Conservation (phyloP, 2,797 vertebrate genomes). For the Glyptemys insculpta region DNA sequence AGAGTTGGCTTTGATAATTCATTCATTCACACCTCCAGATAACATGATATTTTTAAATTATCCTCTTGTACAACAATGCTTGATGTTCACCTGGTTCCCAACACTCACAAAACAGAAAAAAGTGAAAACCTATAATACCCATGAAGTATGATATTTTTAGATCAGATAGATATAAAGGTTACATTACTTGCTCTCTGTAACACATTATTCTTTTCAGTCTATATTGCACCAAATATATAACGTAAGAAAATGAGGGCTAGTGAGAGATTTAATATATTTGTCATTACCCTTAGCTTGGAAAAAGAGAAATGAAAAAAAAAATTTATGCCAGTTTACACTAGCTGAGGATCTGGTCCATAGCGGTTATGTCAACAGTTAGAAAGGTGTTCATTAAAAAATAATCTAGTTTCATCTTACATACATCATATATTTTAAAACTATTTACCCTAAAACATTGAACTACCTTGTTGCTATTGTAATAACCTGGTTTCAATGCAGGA, state of each 20-base stretch:
- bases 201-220: background rate
- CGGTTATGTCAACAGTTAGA: background rate
- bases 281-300: background rate
- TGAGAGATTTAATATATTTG: background rate
- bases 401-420: background rate
- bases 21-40: conserved; percentile 18
- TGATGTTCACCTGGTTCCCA: background rate
- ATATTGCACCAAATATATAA: background rate
- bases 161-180: background rate
- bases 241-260: background rate
- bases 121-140: background rate
- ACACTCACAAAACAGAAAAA: background rate
- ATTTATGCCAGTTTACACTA: background rate
- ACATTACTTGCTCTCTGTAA: background rate
- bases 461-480: background rate
- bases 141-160: background rate
- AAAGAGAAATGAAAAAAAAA: background rate
- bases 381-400: background rate
- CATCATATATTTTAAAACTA: background rate
- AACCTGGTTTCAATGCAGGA: background rate
- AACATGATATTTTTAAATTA: conserved; percentile 4
- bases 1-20: conserved; percentile 42
- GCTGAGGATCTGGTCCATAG: background rate
- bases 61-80: background rate
- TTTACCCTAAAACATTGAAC: background rate